phyloP scores from a whole-genome alignment of 1,140 invertebrate genomes.

The Diplogasteroides magnus region DNA sequence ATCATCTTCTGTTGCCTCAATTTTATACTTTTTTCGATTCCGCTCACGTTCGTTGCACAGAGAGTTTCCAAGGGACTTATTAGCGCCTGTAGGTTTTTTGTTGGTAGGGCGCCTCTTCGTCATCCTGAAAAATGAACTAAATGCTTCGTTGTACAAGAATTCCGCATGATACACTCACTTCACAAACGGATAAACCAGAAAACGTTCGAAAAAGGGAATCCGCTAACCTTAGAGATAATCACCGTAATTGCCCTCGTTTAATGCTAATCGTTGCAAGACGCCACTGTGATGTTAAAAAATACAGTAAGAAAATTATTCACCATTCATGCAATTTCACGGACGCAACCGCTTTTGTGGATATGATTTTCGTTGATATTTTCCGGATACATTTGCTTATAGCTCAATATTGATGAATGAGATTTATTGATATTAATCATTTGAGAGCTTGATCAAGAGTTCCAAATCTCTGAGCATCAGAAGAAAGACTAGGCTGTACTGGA shows the following conservation, averaged over 20 bases:
- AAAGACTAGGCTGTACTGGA: too few relatives aligned
- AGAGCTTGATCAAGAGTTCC: too few relatives aligned
- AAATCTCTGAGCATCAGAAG: too few relatives aligned
- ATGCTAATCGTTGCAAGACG: slow-evolving; percentile 6
- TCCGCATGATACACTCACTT: not conserved
- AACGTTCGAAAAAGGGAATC: not conserved
- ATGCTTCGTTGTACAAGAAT: not conserved
- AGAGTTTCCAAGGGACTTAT: slow-evolving; percentile 50
- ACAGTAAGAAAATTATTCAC: too few relatives aligned
- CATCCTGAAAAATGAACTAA: slow-evolving; percentile 29
- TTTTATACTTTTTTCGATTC: slow-evolving; percentile 24
- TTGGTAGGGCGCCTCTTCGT: slow-evolving; percentile 48
- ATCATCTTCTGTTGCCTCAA: slow-evolving; percentile 21
- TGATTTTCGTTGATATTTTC: too few relatives aligned
- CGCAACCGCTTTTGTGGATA: too few relatives aligned
- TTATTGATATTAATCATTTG: too few relatives aligned
- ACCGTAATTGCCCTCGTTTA: not conserved
- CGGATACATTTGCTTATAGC: too few relatives aligned
- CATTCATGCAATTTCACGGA: too few relatives aligned
- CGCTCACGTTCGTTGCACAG: slow-evolving; percentile 39
- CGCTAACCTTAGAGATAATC: not conserved
- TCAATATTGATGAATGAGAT: too few relatives aligned
- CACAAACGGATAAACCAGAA: not conserved
- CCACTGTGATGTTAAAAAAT: not conserved
- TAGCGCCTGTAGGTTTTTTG: slow-evolving; percentile 40